phyloP scores from a whole-genome alignment of 2,888 invertebrate genomes.

The Limnephilus auricula region DNA sequence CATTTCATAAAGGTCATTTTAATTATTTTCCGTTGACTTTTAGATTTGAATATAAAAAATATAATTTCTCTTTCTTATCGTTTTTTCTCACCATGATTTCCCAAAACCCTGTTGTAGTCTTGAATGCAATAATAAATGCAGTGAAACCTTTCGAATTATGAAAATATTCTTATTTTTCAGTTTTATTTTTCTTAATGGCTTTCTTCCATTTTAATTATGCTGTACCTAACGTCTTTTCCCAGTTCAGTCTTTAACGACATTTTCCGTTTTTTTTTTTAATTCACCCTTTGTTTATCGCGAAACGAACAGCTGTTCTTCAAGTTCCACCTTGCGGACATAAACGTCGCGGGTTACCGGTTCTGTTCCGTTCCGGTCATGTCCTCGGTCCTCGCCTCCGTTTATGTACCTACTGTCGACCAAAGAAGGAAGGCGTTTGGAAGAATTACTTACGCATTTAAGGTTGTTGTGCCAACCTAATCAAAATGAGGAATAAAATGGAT shows the following conservation, averaged over 20 bases:
- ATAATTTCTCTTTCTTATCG: too few relatives aligned
- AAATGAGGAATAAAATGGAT: too few relatives aligned
- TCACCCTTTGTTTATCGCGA: neutral
- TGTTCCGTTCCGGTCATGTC: neutral
- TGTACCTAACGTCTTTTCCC: neutral
- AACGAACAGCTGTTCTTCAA: neutral
- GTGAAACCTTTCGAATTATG: neutral
- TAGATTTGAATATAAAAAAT: too few relatives aligned
- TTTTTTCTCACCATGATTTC: too few relatives aligned
- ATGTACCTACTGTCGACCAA: neutral
- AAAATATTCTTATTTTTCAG: neutral
- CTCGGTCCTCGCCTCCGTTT: neutral
- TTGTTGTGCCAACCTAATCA: too few relatives aligned
- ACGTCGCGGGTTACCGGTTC: conserved; percentile 2
- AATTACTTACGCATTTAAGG: neutral
- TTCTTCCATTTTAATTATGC: too few relatives aligned
- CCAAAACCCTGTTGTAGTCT: neutral
- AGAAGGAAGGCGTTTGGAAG: neutral
- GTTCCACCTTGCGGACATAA: neutral
- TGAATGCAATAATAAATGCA: neutral
- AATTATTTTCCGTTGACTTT: too few relatives aligned
- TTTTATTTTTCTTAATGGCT: neutral
- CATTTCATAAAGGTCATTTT: too few relatives aligned
- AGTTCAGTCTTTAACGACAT: neutral
- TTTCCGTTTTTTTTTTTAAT: neutral